Evolutionary conservation across 2,113 vertebrate species (phyloP).

Genomic region (Phyllostomus discolor): DNA sequence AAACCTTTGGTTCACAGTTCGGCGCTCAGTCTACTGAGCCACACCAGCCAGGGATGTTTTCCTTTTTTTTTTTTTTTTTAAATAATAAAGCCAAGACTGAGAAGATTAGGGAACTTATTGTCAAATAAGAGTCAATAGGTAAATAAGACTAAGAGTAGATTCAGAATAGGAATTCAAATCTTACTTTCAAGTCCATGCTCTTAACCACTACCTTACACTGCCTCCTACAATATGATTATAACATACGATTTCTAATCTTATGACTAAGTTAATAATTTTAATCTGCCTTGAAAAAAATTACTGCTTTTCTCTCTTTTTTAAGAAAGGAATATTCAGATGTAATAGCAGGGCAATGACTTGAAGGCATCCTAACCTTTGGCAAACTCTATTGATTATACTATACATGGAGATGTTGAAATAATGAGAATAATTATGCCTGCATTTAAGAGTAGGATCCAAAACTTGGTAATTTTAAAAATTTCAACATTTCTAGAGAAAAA

Average conservation of each 20-base stretch:
- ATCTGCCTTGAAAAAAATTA: background rate
- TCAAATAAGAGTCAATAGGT: background rate
- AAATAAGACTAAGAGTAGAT: background rate
- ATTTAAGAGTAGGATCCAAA: background rate
- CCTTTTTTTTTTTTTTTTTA: background rate
- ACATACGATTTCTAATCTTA: background rate
- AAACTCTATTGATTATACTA: background rate
- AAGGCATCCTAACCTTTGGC: background rate
- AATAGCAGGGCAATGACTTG: background rate
- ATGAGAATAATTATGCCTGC: background rate
- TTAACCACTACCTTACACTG: background rate
- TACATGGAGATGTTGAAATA: background rate
- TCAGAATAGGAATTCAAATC: background rate
- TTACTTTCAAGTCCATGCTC: background rate
- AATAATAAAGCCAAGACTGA: background rate
- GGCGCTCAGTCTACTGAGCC: too few relatives aligned
- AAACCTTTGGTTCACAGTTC: too few relatives aligned
- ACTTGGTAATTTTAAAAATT: background rate
- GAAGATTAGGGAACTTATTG: background rate
- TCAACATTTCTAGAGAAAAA: slow-evolving; percentile 15
- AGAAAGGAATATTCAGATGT: background rate
- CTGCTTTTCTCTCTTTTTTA: background rate
- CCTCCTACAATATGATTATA: background rate
- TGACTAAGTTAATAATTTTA: slow-evolving; percentile 26
- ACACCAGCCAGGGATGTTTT: too few relatives aligned